phyloP scores from a whole-genome alignment of 2,113 vertebrate genomes.

The Pan troglodytes region NHGRI_mPanTro3-v2.1_pri NC_072416.2:59688501-59689000 shows the following conservation, averaged over 20 bases:
- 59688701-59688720: constrained; percentile 9
- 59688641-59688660: background rate
- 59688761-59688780: background rate
- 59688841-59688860: background rate
- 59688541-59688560: constrained; percentile 63
- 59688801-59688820: background rate
- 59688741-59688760: background rate
- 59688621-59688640: background rate
- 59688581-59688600: constrained; percentile 42
- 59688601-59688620: constrained; percentile 31
- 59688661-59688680: constrained; percentile 48
- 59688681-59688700: background rate
- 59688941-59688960: background rate
- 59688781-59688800: background rate
- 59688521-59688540: constrained; percentile 45
- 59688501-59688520: constrained; percentile 28
- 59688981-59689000: background rate
- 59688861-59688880: background rate
- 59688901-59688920: background rate
- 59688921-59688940: background rate
- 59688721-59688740: background rate
- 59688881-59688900: constrained; percentile 35
- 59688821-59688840: background rate
- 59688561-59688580: constrained; percentile 58
- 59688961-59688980: background rate